Conservation (phyloP, 30 jellyfish, hydroid and myxozoan species). For the Phacellophora camtschatica region DNA sequence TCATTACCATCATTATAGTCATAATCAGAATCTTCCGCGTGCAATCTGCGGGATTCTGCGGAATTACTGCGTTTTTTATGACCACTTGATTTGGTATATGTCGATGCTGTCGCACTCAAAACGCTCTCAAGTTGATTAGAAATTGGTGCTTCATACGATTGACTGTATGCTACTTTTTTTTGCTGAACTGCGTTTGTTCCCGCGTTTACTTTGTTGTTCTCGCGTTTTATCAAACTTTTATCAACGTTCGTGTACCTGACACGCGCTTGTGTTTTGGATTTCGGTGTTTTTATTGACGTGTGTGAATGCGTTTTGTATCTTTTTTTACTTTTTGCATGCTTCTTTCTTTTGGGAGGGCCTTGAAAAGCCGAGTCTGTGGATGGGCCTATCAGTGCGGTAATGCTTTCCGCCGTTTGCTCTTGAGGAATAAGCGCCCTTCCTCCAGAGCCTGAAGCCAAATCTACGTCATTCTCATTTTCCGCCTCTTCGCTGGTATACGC, state of each 20-base stretch:
- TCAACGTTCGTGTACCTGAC: conserved; percentile 36
- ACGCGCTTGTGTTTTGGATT: background rate
- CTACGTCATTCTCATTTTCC: background rate
- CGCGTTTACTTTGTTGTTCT: background rate
- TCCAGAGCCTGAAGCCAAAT: conserved; percentile 3
- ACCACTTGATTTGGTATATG: conserved; percentile 5
- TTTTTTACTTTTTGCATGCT: conserved; percentile 22
- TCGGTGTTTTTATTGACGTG: background rate
- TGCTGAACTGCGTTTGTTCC: background rate
- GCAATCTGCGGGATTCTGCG: conserved; percentile 43
- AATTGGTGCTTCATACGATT: conserved; percentile 68
- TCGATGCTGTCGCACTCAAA: conserved; percentile 37
- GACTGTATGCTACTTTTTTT: background rate
- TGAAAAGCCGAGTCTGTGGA: conserved; percentile 12
- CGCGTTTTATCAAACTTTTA: conserved; percentile 44
- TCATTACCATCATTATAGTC: conserved; percentile 5
- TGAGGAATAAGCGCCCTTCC: conserved; percentile 47
- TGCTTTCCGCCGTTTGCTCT: conserved; percentile 55
- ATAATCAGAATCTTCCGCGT: conserved; percentile 7
- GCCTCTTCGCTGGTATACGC: background rate
- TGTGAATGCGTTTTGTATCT: conserved; percentile 47
- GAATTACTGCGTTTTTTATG: conserved; percentile 33
- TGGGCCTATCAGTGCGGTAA: conserved; percentile 40
- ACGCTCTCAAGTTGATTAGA: conserved; percentile 77
- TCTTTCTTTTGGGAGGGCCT: background rate